Conservation (phyloP, 2,888 invertebrate species). For the Dermolepida albohirtum region DNA sequence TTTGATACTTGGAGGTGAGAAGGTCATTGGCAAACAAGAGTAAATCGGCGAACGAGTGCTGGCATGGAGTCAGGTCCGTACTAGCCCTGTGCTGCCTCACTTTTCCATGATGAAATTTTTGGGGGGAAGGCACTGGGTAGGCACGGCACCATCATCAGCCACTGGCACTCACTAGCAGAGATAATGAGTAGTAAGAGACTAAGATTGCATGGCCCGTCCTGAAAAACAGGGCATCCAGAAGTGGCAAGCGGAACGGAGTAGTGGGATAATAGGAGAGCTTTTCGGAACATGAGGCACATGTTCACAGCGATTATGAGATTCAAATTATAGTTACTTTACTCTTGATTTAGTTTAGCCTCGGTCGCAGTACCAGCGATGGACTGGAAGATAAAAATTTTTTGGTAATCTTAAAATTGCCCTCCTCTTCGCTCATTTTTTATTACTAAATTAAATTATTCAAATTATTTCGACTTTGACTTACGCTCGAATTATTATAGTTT, state of each 20-base stretch:
- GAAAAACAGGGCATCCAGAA: slow-evolving; percentile 52
- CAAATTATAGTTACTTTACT: slow-evolving; percentile 51
- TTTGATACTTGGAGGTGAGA: slow-evolving; percentile 71
- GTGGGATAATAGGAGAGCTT: slow-evolving; percentile 45
- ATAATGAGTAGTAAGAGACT: slow-evolving; percentile 44
- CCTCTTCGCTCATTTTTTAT: not conserved
- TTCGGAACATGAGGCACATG: slow-evolving; percentile 54
- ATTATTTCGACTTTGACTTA: no score
- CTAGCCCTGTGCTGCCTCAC: slow-evolving; percentile 38
- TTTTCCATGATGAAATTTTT: slow-evolving; percentile 28
- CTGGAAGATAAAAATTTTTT: slow-evolving; percentile 11
- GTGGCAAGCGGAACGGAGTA: slow-evolving; percentile 51
- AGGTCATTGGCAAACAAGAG: slow-evolving; percentile 64
- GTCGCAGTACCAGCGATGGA: slow-evolving; percentile 50
- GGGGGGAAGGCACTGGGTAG: slow-evolving; percentile 31
- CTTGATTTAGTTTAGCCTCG: slow-evolving; percentile 60
- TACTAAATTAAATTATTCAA: no score
- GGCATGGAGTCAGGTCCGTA: slow-evolving; percentile 44
- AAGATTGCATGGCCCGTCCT: slow-evolving; percentile 50
- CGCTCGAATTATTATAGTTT: no score
- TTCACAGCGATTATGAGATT: slow-evolving; percentile 55
- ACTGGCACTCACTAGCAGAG: slow-evolving; percentile 47
- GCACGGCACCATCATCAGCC: slow-evolving; percentile 47
- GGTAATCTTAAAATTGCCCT: slow-evolving; percentile 4
- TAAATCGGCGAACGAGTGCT: slow-evolving; percentile 59